These are phyloP conservation scores for Nycticorax nycticorax DNA, from an alignment of 2,113 vertebrate species.

Conservation along the genomic window DNA sequence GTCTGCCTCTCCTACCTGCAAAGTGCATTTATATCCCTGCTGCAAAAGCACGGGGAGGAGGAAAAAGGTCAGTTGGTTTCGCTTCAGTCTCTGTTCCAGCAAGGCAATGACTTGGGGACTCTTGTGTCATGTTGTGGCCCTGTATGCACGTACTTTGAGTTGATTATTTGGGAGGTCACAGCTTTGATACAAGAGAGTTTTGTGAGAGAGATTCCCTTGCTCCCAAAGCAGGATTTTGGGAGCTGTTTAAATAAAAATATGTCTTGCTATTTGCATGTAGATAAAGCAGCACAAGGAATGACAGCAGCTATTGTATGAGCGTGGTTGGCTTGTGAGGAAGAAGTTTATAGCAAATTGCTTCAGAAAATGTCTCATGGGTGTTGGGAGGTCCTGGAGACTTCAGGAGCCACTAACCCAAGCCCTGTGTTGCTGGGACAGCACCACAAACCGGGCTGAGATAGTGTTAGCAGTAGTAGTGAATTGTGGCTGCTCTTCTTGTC, in stretches of 20 bases:
- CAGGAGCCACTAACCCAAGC: not conserved
- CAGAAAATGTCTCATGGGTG: not conserved
- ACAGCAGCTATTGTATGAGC: not conserved
- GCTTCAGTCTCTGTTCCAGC: not conserved
- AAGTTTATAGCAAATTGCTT: not conserved
- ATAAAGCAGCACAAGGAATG: not conserved
- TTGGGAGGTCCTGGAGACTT: not conserved
- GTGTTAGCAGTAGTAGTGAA: not conserved
- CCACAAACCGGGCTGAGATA: not conserved
- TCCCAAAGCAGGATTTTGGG: not conserved
- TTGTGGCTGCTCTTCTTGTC: not conserved
- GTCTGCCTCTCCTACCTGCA: not conserved
- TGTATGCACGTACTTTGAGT: not conserved
- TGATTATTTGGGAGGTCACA: not conserved
- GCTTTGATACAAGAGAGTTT: not conserved
- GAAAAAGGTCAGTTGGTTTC: not conserved
- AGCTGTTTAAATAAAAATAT: not conserved
- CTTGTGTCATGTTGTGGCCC: not conserved
- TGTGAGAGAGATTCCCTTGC: not conserved
- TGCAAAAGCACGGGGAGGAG: not conserved
- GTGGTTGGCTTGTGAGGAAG: not conserved
- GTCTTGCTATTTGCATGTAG: not conserved
- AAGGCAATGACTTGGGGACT: accelerated
- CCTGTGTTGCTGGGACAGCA: not conserved
- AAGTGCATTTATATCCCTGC: not conserved